These are phyloP conservation scores for Aplysia californica DNA, from an alignment of 1,140 invertebrate species.

Conservation along the genomic window DNA sequence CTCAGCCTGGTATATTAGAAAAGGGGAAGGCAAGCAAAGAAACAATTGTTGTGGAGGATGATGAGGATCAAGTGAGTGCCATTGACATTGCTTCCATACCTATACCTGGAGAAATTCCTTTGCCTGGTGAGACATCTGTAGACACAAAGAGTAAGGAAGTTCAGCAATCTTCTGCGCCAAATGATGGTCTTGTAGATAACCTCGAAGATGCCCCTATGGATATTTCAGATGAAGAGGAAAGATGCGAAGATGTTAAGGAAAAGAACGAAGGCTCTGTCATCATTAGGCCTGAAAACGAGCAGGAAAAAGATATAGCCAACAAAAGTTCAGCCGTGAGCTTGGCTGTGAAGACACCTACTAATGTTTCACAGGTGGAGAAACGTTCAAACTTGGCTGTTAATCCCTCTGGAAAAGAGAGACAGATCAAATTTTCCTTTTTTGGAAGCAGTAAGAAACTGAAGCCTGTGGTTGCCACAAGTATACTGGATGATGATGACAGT, in stretches of 20 bases:
- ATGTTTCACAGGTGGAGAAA: too few relatives aligned
- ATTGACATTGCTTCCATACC: too few relatives aligned
- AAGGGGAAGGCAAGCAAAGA: too few relatives aligned
- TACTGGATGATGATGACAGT: conserved; percentile 11
- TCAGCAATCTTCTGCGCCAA: neutral
- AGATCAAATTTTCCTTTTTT: conserved; percentile 20
- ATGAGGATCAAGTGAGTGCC: too few relatives aligned
- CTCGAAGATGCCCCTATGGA: conserved; percentile 2
- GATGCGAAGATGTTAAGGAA: neutral
- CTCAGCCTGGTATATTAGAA: too few relatives aligned
- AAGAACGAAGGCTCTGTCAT: neutral
- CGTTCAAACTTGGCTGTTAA: neutral
- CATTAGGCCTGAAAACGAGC: neutral
- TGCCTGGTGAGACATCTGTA: conserved; percentile 1
- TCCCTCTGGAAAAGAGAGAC: conserved; percentile 1
- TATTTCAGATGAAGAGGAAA: conserved; percentile 11
- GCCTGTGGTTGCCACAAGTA: neutral
- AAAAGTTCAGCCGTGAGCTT: too few relatives aligned
- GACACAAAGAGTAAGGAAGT: too few relatives aligned
- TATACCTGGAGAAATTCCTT: conserved; percentile 7
- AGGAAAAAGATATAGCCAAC: too few relatives aligned
- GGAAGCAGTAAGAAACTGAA: conserved; percentile 8
- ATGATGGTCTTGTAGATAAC: neutral
- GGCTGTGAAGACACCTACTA: too few relatives aligned
- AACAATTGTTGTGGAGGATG: too few relatives aligned